Evolutionary conservation across 1,140 invertebrate species (phyloP), one percentile per base, ranked within the genome.

Genomic region (Lepidurus packardi): DNA sequence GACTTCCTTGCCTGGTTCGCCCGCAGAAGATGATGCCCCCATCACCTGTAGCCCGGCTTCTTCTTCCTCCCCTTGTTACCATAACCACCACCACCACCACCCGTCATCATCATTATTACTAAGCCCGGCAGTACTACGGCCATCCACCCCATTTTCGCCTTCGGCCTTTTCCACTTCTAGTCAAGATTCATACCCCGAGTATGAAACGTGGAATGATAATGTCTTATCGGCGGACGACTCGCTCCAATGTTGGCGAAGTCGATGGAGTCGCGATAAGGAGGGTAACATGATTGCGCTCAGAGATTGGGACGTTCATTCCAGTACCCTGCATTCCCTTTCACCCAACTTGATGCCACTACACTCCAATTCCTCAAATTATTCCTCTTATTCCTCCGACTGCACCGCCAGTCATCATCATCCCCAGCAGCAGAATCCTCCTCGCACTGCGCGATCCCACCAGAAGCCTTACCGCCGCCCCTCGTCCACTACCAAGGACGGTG

Each of bases 191-290:
- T 65, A 65, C 53, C 53, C 53, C 53, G 53, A 65, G 21, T 65
- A 65, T 21, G 53, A 65, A 65, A 65, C 53, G 9, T 65, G 53
- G 53, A 65, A 65, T 65, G 53, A 65, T 65, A 65, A 65, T 65
- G 53, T 65, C 53, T 65, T 65, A 65, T 65, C 53, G 13, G 16
- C 53, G 53, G 53, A 34, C 34, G 34, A 65, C 13, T 65, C 53
- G n/a, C 21, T 65, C 53, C 16, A 13, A 65, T 65, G 53, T 65
- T 65, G 53, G 53, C 53, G 53, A 21, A 65, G 53, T 65, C 53
- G 53, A 7, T 65, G 53, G 53, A 65, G 53, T 65, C 53, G 53
- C 53, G 53, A 65, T 65, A 65, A 65, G 53, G 53, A 65, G 13
- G 53, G 53, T 21, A 65, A 65, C 21, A 65, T 65, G 53, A 65